Evolutionary conservation across 2,888 invertebrate species (phyloP).

Genomic region (Cyaniris semiargus): DNA sequence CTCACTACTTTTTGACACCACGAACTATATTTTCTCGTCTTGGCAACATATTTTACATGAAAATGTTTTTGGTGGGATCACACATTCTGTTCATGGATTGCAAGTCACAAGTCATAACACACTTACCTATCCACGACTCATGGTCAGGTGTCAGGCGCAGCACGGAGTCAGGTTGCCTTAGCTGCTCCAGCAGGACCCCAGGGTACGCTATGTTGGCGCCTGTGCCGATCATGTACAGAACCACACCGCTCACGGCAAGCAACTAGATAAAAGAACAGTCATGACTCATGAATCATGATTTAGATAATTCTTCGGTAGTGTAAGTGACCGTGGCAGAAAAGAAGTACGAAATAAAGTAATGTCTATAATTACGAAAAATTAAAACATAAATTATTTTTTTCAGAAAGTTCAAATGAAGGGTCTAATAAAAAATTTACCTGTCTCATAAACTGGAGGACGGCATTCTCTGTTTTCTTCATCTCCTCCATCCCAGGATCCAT

Average conservation of each 20-base stretch:
- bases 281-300: no score
- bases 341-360: no score
- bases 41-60: no score
- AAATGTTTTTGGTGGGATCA: no score
- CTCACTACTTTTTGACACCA: no score
- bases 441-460: neutral
- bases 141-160: slow-evolving; percentile 61
- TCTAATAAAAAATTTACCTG: neutral
- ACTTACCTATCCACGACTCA: slow-evolving; percentile 73
- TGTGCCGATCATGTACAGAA: slow-evolving; percentile 74
- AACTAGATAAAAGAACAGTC: slow-evolving; percentile 48
- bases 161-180: slow-evolving; percentile 58
- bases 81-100: no score
- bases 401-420: neutral
- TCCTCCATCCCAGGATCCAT: neutral
- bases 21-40: no score
- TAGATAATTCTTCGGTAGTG: neutral
- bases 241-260: slow-evolving; percentile 67
- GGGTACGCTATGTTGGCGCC: slow-evolving; percentile 75
- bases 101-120: no score
- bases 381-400: neutral
- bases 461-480: neutral
- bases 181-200: slow-evolving; percentile 67
- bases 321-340: neutral
- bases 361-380: neutral